Percentiles rank a stretch among this genome's conserved stretches.
These are phyloP conservation scores for Hydropsyche tenuis DNA, from an alignment of 1,140 invertebrate genomes.

Conservation along the genomic window DNA sequence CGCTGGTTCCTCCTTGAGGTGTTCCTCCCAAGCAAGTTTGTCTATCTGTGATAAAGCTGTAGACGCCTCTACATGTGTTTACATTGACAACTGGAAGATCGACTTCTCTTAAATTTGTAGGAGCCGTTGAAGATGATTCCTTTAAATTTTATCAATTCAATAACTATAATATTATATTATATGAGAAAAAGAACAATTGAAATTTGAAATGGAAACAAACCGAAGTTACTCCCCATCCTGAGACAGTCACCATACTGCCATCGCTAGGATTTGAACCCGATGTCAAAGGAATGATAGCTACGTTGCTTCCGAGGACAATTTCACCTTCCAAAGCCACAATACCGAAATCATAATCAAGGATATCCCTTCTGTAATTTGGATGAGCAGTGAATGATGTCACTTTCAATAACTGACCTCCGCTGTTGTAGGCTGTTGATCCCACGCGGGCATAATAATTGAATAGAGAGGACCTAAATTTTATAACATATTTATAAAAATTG, in stretches of 20 bases:
- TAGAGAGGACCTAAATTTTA: no score
- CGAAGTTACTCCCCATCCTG: conserved; percentile 42
- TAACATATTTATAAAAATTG: no score
- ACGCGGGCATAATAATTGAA: conserved; percentile 32
- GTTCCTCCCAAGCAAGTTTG: conserved; percentile 48
- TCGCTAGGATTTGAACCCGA: conserved; percentile 19
- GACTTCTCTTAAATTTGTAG: conserved; percentile 40
- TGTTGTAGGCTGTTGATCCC: conserved; percentile 40
- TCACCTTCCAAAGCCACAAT: conserved; percentile 50
- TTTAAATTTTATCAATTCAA: background rate
- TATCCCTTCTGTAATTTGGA: conserved; percentile 51
- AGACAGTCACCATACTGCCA: conserved; percentile 36
- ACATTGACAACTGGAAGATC: conserved; percentile 43
- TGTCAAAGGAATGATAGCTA: conserved; percentile 30
- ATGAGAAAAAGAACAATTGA: background rate
- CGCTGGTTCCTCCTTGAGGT: conserved; percentile 39
- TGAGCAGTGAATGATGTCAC: conserved; percentile 52
- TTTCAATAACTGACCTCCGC: conserved; percentile 51
- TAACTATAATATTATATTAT: no score
- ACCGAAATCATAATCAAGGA: conserved; percentile 61
- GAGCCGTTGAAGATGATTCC: conserved; percentile 12
- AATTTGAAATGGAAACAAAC: conserved; percentile 38
- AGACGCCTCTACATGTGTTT: conserved; percentile 29
- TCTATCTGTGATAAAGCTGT: conserved; percentile 41
- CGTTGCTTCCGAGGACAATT: conserved; percentile 33